Conservation (phyloP, 2,888 invertebrate genomes). For the Fabriciana adippe region DNA sequence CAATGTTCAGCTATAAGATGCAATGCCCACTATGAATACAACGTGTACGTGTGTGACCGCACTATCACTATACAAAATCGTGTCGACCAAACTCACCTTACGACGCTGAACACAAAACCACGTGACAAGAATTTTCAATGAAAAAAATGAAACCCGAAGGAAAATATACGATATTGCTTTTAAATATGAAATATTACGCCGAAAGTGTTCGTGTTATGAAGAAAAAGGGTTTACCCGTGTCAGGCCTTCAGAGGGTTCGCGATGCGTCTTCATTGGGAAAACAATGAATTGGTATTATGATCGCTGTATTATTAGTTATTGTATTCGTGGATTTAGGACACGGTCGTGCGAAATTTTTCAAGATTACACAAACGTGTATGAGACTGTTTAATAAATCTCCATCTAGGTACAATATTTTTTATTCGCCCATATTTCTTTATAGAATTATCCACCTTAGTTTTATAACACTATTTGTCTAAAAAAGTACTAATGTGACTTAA, state of each 20-base stretch:
- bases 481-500: too few species aligned
- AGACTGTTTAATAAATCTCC: background rate
- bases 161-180: conserved; percentile 75
- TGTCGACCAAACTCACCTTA: background rate
- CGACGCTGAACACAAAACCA: background rate
- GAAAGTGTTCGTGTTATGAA: conserved; percentile 66
- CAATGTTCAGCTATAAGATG: too few species aligned
- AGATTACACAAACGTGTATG: background rate
- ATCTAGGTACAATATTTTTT: background rate
- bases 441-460: too few species aligned
- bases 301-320: conserved; percentile 39
- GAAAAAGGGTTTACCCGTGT: conserved; percentile 75
- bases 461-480: too few species aligned
- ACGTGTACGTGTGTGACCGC: too few species aligned
- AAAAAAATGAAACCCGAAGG: conserved; percentile 40
- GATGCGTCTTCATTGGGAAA: conserved; percentile 68
- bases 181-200: conserved; percentile 72
- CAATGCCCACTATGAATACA: too few species aligned
- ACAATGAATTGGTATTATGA: conserved; percentile 67
- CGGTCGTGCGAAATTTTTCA: conserved; percentile 10
- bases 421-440: too few species aligned
- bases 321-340: conserved; percentile 19
- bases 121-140: conserved; percentile 30
- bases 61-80: too few species aligned
- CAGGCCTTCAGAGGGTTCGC: conserved; percentile 51